A percentile compares a stretch with the other conserved stretches of the same genome.
These are phyloP conservation scores for Hemibagrus guttatus DNA, from an alignment of 2,797 vertebrate species.

Conservation along the genomic window DNA sequence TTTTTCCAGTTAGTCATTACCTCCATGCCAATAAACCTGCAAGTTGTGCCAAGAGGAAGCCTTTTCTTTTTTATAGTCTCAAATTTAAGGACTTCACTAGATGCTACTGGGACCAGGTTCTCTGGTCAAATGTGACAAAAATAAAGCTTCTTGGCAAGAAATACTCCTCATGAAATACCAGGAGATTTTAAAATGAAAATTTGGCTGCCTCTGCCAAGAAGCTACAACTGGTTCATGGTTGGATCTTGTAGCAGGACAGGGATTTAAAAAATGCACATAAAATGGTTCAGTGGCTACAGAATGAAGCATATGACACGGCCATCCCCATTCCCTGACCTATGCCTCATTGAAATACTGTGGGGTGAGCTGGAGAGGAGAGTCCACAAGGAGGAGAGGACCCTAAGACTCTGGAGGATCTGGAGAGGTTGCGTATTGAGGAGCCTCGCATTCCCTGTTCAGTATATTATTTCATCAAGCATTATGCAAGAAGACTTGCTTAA, in stretches of 20 bases:
- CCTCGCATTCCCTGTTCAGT: background rate
- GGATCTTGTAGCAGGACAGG: background rate
- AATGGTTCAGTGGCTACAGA: background rate
- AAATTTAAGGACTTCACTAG: background rate
- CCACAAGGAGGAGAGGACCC: background rate
- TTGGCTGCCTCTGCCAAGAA: background rate
- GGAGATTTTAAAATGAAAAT: conserved; percentile 12
- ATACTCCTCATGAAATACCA: background rate
- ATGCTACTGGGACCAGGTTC: background rate
- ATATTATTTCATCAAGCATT: background rate
- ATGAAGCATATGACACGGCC: background rate
- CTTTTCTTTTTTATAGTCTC: background rate
- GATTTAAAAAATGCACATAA: background rate
- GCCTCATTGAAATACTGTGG: background rate
- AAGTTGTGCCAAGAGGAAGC: background rate
- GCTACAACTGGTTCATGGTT: background rate
- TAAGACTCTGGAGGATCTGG: background rate
- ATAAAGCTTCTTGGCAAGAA: background rate
- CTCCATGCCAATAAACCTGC: background rate
- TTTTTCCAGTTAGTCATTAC: background rate
- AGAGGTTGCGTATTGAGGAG: background rate
- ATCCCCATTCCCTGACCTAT: background rate
- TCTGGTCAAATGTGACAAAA: background rate
- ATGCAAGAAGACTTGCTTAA: background rate
- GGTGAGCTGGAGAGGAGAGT: background rate